Conservation (phyloP, 2,888 invertebrate species). For the Iphiclides podalirius region DNA sequence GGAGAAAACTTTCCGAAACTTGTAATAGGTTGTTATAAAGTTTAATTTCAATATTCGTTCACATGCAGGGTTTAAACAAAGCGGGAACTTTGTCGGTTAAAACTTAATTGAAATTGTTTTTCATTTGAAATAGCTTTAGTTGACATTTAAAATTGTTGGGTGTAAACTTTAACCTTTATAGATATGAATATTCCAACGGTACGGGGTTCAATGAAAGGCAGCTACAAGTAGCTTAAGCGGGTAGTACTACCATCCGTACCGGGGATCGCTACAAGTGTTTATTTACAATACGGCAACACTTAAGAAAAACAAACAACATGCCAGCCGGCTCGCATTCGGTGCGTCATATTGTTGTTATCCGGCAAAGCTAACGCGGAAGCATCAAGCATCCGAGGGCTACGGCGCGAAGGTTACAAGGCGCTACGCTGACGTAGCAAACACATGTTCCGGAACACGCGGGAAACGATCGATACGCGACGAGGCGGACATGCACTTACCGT, state of each 20-base stretch:
- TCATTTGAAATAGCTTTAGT: conserved; percentile 3
- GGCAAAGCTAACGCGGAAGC: conserved; percentile 32
- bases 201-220: conserved; percentile 2
- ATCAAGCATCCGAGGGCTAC: conserved; percentile 37
- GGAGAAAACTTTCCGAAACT: not conserved
- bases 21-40: not conserved
- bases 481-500: conserved; percentile 73
- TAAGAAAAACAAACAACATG: conserved; percentile 35
- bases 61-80: not conserved
- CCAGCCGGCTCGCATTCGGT: conserved; percentile 35
- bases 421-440: conserved; percentile 54
- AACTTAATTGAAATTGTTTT: not conserved
- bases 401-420: conserved; percentile 38
- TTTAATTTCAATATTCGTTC: not conserved
- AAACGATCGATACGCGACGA: conserved; percentile 64
- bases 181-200: conserved; percentile 14
- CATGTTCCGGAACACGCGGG: conserved; percentile 71
- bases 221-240: conserved; percentile 15
- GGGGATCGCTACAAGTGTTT: conserved; percentile 68
- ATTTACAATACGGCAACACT: conserved; percentile 55
- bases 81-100: not conserved
- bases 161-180: conserved; percentile 10
- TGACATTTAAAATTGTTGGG: conserved; percentile 3
- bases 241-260: conserved; percentile 32
- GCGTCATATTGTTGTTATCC: conserved; percentile 38